phyloP scores from a whole-genome alignment of 2,888 invertebrate genomes.

The Thymelicus acteon region DNA sequence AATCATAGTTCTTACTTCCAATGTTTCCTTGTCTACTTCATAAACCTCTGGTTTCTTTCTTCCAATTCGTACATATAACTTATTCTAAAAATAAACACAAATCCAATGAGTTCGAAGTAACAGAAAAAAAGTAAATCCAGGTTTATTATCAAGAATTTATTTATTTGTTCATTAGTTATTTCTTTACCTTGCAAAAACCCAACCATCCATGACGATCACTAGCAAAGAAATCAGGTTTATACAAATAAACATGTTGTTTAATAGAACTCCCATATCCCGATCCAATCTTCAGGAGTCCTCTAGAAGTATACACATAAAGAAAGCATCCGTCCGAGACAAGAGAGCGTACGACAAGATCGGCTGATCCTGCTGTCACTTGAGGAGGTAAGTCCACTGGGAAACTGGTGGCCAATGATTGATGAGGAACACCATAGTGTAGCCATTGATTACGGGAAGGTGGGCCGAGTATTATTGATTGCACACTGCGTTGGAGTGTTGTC shows the following conservation, averaged over 20 bases:
- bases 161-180: background rate
- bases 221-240: constrained; percentile 92
- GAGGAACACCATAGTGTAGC: constrained; percentile 94
- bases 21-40: constrained; percentile 73
- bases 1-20: constrained; percentile 66
- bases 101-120: background rate
- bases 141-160: too few relatives aligned
- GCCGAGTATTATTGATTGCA: constrained; percentile 94
- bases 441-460: constrained; percentile 94
- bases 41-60: constrained; percentile 77
- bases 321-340: constrained; percentile 96
- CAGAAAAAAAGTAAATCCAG: background rate
- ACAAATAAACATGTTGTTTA: constrained; percentile 94
- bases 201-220: constrained; percentile 93
- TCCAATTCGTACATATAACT: constrained; percentile 90
- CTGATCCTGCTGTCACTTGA: constrained; percentile 60
- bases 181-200: constrained; percentile 91
- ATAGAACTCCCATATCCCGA: constrained; percentile 97
- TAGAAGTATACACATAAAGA: constrained; percentile 93
- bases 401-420: constrained; percentile 89
- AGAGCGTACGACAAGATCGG: constrained; percentile 80
- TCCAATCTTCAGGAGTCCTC: constrained; percentile 96
- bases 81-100: constrained; percentile 82
- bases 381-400: constrained; percentile 82
- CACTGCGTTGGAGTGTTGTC: constrained; percentile 93